phyloP scores from a whole-genome alignment of 2,797 vertebrate genomes.

The Lates japonicus region DNA sequence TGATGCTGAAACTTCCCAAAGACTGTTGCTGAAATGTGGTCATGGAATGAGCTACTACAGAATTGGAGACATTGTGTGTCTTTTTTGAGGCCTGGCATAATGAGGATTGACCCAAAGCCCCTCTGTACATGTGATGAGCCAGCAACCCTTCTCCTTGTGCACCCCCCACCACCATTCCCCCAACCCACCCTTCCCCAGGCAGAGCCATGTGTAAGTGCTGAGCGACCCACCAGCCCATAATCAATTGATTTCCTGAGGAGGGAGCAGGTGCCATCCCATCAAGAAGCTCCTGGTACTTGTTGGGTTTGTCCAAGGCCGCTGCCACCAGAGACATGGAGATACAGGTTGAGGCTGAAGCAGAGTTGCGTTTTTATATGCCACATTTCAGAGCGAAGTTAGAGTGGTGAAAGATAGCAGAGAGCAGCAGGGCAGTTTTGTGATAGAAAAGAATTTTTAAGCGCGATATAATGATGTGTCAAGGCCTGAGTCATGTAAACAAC shows the following conservation, averaged over 20 bases:
- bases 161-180: background rate
- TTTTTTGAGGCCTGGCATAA: constrained; percentile 52
- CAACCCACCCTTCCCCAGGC: constrained; percentile 33
- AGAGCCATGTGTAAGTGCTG: constrained; percentile 66
- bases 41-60: constrained; percentile 44
- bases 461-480: no score
- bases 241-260: constrained; percentile 73
- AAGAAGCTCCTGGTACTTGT: constrained; percentile 37
- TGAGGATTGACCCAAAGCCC: constrained; percentile 58
- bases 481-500: constrained; percentile 50
- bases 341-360: constrained; percentile 17
- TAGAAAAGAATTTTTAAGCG: no score
- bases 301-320: constrained; percentile 6
- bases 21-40: constrained; percentile 42
- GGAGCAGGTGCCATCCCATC: constrained; percentile 70
- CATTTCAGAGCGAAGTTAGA: no score
- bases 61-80: constrained; percentile 67
- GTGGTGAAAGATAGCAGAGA: background rate
- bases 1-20: constrained; percentile 55
- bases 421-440: background rate
- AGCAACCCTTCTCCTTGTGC: constrained; percentile 46
- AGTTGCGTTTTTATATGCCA: constrained; percentile 20
- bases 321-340: no score
- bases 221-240: constrained; percentile 56
- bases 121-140: constrained; percentile 59